These are phyloP conservation scores for Noctua janthina DNA, from an alignment of 2,888 invertebrate species.

Conservation along the genomic window DNA sequence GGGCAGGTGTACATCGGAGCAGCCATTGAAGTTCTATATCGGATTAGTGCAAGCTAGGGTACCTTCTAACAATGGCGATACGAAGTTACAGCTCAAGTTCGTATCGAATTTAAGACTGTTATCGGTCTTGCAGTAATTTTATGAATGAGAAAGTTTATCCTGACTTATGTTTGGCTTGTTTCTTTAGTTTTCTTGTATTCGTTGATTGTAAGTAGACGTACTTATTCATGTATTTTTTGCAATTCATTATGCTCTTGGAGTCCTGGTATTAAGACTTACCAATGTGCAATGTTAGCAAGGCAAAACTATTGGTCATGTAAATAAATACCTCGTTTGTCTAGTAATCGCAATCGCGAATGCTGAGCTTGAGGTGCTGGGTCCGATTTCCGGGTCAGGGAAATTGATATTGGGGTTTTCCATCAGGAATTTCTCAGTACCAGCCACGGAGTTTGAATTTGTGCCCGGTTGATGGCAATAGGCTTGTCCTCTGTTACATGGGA, in stretches of 20 bases:
- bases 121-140: conserved; percentile 32
- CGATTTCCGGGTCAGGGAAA: neutral
- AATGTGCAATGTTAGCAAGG: neutral
- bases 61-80: conserved; percentile 45
- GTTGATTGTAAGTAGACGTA: neutral
- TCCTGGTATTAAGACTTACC: neutral
- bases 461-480: neutral
- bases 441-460: neutral
- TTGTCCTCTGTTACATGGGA: neutral
- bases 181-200: neutral
- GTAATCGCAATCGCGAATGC: too few species aligned
- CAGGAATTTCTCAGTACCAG: neutral
- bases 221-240: too few species aligned
- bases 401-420: neutral
- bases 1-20: conserved; percentile 41
- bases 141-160: conserved; percentile 28
- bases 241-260: neutral
- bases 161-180: conserved; percentile 1
- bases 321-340: too few species aligned
- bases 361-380: too few species aligned
- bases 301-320: neutral
- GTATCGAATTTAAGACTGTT: conserved; percentile 38
- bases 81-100: conserved; percentile 48
- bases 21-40: conserved; percentile 52
- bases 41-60: conserved; percentile 54